Evolutionary conservation across 2,113 vertebrate genomes (phyloP), one percentile per base, ranked within the genome.

Genomic region (Apodemus sylvaticus): DNA sequence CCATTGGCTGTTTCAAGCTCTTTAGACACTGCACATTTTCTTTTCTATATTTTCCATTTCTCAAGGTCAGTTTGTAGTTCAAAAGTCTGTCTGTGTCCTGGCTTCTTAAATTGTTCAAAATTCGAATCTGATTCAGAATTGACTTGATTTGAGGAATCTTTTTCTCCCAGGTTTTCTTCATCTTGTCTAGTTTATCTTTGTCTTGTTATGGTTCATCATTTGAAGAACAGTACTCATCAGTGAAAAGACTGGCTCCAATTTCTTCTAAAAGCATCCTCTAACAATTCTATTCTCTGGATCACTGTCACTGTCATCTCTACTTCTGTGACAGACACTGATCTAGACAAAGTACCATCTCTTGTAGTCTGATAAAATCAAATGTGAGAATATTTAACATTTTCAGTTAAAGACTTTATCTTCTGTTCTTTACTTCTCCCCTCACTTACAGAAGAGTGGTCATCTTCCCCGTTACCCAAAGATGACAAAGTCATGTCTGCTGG

Each of bases 401-500:
- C 99, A 7, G 99, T 98, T 83, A 99, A 98, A 0, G 99, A 99
- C 93, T 99, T 99, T 94, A 99, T 99, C 98, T 99, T 99, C 98
- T 99, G 99, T 90, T 99, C 99, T n/a, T 99, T 99, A 1, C 98
- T 98, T 88, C 99, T 99, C 86, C 99, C 99, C 9, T 99, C 99
- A 0, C 98, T 99, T 3, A 95, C 62, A 58, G 98, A 98, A 97
- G 98, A 98, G 91, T 98, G 97, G n/a, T 98, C 98, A 82, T 98
- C 98, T 0, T 98, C 98, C 96, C 98, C 98, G 81, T 98, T 96
- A 91, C 98, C 98, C 55, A 98, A 98, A 0, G 98, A 98, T 14
- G 98, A 98, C 16, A 98, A 98, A 0, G 98, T 99, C 48, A 98
- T 98, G 76, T 98, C 98, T 36, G 98, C 97, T 92, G 98, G 96